Evolutionary conservation across 2,113 vertebrate genomes (phyloP).

Genomic region (Hippolais icterina): DNA sequence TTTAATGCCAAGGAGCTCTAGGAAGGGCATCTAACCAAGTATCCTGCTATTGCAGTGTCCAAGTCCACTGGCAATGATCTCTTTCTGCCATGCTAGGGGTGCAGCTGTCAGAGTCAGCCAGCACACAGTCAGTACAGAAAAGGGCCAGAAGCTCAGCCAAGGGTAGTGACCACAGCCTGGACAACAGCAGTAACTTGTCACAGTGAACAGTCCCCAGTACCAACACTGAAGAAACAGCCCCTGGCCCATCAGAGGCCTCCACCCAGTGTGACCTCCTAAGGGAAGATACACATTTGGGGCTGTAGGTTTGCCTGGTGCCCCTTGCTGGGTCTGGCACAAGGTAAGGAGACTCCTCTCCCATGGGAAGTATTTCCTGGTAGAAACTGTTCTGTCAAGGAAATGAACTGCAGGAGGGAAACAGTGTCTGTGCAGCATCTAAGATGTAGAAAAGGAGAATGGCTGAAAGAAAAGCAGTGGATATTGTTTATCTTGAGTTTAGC

Average conservation of each 20-base stretch:
- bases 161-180: background rate
- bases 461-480: background rate
- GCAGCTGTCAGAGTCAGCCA: background rate
- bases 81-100: accelerated
- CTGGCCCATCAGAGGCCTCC: background rate
- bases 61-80: accelerated
- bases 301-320: background rate
- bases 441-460: background rate
- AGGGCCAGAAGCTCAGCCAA: background rate
- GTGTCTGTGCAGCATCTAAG: background rate
- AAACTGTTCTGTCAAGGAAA: background rate
- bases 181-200: no score
- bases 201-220: background rate
- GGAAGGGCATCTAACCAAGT: background rate
- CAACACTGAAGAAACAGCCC: background rate
- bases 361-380: accelerated
- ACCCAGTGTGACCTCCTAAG: background rate
- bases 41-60: background rate
- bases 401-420: background rate
- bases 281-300: background rate
- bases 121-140: background rate
- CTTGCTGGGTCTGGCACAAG: accelerated
- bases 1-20: background rate
- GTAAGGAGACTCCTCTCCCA: background rate
- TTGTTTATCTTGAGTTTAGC: background rate